Percentiles rank a stretch among this genome's conserved stretches.
Evolutionary conservation across 2,888 invertebrate species (phyloP).

Genomic region (Oithona nana): DNA sequence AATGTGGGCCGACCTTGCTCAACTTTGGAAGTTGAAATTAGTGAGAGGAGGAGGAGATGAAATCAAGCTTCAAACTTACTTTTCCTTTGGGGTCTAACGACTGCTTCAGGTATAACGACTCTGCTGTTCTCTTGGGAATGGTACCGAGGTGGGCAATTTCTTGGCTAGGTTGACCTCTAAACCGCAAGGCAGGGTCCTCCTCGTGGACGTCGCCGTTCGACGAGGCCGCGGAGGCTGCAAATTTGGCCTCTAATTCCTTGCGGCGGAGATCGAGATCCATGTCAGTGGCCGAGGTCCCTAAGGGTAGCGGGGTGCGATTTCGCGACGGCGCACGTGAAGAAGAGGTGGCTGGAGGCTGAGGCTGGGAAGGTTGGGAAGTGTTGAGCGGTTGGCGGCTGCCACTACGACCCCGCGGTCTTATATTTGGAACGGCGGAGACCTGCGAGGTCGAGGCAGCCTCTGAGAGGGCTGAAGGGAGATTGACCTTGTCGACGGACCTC

Average conservation of each 20-base stretch:
- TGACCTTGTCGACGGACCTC: constrained; percentile 19
- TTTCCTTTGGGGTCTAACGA: neutral
- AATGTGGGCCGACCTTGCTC: no score
- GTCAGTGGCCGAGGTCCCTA: neutral
- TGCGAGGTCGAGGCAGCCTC: constrained; percentile 24
- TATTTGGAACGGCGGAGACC: constrained; percentile 19
- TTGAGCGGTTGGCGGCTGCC: constrained; percentile 11
- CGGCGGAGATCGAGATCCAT: neutral
- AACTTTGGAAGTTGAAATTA: no score
- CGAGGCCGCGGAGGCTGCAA: neutral
- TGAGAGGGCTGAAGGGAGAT: constrained; percentile 26
- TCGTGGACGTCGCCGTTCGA: constrained; percentile 14
- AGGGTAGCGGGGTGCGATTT: constrained; percentile 14
- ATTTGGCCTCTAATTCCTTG: neutral
- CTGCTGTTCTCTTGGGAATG: constrained; percentile 75
- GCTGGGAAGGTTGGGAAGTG: constrained; percentile 14
- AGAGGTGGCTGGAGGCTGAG: neutral
- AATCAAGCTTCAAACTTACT: no score
- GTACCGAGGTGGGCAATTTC: constrained; percentile 55
- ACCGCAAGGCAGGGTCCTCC: constrained; percentile 20
- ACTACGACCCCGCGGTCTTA: neutral
- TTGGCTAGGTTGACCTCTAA: constrained; percentile 42
- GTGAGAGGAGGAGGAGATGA: no score
- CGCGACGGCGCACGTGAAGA: neutral
- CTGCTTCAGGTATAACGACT: constrained; percentile 56